phyloP scores from a whole-genome alignment of 2,113 vertebrate genomes.

The Chelonoidis abingdonii region DNA sequence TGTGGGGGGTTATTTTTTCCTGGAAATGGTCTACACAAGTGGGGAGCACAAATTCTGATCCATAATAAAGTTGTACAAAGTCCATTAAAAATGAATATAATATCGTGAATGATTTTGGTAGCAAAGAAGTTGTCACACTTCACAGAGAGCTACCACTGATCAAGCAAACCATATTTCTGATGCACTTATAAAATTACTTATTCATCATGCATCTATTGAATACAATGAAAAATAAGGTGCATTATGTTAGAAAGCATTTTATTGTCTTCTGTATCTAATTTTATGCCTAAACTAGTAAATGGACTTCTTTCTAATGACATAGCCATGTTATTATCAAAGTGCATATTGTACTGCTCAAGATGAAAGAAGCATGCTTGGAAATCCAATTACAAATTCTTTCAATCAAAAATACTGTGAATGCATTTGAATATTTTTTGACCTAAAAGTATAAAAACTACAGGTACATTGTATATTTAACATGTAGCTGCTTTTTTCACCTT shows the following conservation, averaged over 20 bases:
- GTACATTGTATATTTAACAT: constrained; percentile 91
- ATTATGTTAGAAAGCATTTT: constrained; percentile 88
- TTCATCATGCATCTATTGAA: constrained; percentile 89
- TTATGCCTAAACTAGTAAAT: constrained; percentile 89
- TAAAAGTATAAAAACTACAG: constrained; percentile 90
- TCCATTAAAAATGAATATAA: constrained; percentile 57
- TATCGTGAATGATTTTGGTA: constrained; percentile 36
- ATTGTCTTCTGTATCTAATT: constrained; percentile 93
- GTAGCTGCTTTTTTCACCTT: constrained; percentile 84
- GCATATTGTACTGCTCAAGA: constrained; percentile 86
- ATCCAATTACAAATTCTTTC: constrained; percentile 97
- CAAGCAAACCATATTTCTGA: constrained; percentile 78
- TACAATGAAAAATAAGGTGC: constrained; percentile 83
- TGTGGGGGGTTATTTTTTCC: constrained; percentile 8
- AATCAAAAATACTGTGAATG: constrained; percentile 90
- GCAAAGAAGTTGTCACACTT: constrained; percentile 56
- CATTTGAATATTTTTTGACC: constrained; percentile 90
- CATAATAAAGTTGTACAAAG: constrained; percentile 30
- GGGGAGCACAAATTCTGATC: constrained; percentile 30
- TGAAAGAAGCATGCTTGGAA: constrained; percentile 89
- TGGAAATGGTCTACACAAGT: constrained; percentile 25
- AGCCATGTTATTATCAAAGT: constrained; percentile 95
- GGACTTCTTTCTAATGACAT: constrained; percentile 92
- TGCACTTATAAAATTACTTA: constrained; percentile 92
- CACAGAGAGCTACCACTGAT: constrained; percentile 74